A percentile compares a stretch with the other conserved stretches of the same genome.
Conservation (phyloP, 2,888 invertebrate genomes). For the Poecilus cupreus region DNA sequence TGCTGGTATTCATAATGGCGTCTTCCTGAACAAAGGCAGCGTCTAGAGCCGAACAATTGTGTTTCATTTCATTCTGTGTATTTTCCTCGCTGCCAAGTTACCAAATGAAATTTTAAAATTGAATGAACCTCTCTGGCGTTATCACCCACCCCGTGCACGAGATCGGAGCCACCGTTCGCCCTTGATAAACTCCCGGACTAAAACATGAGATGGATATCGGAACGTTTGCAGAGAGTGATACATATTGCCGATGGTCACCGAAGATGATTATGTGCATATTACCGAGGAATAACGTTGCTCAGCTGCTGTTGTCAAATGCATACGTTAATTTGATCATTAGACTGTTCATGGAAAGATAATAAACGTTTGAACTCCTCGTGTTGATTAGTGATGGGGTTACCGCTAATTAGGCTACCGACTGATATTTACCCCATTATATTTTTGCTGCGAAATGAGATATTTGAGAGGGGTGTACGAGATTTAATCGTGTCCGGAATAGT, state of each 20-base stretch:
- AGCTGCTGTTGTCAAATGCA: slow-evolving; percentile 13
- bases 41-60: slow-evolving; percentile 59
- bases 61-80: slow-evolving; percentile 62
- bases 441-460: no score
- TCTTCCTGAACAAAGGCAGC: slow-evolving; percentile 37
- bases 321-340: slow-evolving; percentile 1
- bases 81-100: slow-evolving; percentile 62
- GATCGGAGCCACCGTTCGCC: neutral
- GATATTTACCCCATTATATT: no score
- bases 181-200: slow-evolving; percentile 63
- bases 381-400: no score
- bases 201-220: slow-evolving; percentile 62
- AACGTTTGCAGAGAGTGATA: slow-evolving; percentile 39
- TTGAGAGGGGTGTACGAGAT: no score
- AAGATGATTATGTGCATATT: slow-evolving; percentile 23
- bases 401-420: no score
- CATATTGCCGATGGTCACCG: neutral
- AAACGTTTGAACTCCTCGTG: slow-evolving; percentile 1
- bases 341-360: slow-evolving; percentile 6
- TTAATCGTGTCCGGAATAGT: no score
- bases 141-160: slow-evolving; percentile 62
- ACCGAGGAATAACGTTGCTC: slow-evolving; percentile 7
- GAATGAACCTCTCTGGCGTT: slow-evolving; percentile 65
- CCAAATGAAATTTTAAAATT: slow-evolving; percentile 67
- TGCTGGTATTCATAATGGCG: slow-evolving; percentile 46